phyloP scores from a whole-genome alignment of 2,797 vertebrate genomes.

The Catamblyrhynchus diadema region DNA sequence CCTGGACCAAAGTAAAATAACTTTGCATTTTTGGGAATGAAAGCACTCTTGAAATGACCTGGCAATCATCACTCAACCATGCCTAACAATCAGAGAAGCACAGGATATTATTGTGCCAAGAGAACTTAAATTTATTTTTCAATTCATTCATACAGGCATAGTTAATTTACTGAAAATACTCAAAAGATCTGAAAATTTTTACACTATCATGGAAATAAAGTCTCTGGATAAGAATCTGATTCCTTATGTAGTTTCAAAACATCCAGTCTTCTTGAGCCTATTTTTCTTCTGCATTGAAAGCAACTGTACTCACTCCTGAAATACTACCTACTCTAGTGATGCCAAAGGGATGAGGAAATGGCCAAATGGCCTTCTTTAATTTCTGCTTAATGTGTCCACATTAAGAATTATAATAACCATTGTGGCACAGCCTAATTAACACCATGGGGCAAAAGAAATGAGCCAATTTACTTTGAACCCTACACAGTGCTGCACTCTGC shows the following conservation, averaged over 20 bases:
- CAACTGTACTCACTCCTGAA: not conserved
- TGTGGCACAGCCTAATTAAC: not conserved
- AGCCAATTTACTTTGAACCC: not conserved
- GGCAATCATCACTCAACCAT: not conserved
- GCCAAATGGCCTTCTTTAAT: not conserved
- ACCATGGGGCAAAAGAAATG: not conserved
- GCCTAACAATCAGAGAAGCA: conserved; percentile 15
- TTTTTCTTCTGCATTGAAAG: not conserved
- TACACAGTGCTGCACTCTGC: not conserved
- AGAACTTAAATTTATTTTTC: not conserved
- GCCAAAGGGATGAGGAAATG: not conserved
- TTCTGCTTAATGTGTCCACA: not conserved
- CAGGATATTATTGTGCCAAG: not conserved
- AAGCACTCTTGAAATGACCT: not conserved
- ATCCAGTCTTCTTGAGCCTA: not conserved
- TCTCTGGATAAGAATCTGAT: not conserved
- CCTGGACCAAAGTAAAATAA: not conserved
- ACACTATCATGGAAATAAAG: not conserved
- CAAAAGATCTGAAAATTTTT: not conserved
- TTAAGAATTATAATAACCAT: not conserved
- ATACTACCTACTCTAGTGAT: not conserved
- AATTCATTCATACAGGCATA: not conserved
- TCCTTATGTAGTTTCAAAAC: not conserved
- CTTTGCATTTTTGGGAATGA: not conserved
- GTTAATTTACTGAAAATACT: not conserved